These are phyloP conservation scores for Liolophura sinensis DNA, from an alignment of 1,140 invertebrate species.

Conservation along the genomic window DNA sequence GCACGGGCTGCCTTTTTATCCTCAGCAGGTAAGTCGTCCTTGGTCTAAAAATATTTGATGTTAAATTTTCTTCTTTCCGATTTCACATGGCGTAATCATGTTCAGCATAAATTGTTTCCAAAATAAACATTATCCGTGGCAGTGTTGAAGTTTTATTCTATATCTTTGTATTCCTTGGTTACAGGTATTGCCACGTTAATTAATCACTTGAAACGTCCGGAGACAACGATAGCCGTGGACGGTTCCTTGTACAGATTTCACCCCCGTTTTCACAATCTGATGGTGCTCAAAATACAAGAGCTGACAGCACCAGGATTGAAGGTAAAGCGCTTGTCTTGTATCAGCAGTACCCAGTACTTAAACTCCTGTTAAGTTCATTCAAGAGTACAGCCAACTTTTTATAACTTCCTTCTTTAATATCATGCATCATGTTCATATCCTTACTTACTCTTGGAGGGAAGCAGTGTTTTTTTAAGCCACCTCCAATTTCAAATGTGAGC, in stretches of 20 bases:
- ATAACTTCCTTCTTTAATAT: too few relatives aligned
- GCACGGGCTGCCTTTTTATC: slow-evolving; percentile 89
- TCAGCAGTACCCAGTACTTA: too few relatives aligned
- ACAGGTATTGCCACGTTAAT: slow-evolving; percentile 74
- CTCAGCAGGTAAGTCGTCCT: slow-evolving; percentile 75
- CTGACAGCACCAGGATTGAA: slow-evolving; percentile 67
- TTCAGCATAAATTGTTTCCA: neutral
- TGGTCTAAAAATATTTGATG: neutral
- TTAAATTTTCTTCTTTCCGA: neutral
- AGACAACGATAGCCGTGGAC: slow-evolving; percentile 95
- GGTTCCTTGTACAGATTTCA: slow-evolving; percentile 98
- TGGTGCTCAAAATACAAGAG: slow-evolving; percentile 88
- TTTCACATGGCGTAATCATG: neutral
- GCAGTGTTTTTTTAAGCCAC: too few relatives aligned
- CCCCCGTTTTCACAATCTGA: slow-evolving; percentile 94
- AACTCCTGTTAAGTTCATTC: too few relatives aligned
- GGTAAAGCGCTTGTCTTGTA: slow-evolving; percentile 29
- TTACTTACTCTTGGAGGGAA: too few relatives aligned
- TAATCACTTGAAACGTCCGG: slow-evolving; percentile 77
- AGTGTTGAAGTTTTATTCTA: too few relatives aligned
- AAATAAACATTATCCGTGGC: neutral
- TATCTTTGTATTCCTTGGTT: slow-evolving; percentile 15
- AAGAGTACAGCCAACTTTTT: too few relatives aligned
- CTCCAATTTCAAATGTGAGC: too few relatives aligned
- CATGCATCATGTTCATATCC: too few relatives aligned